Evolutionary conservation across 2,113 vertebrate genomes (phyloP), one percentile per base, ranked within the genome.

Genomic region (Pangasianodon hypophthalmus): DNA sequence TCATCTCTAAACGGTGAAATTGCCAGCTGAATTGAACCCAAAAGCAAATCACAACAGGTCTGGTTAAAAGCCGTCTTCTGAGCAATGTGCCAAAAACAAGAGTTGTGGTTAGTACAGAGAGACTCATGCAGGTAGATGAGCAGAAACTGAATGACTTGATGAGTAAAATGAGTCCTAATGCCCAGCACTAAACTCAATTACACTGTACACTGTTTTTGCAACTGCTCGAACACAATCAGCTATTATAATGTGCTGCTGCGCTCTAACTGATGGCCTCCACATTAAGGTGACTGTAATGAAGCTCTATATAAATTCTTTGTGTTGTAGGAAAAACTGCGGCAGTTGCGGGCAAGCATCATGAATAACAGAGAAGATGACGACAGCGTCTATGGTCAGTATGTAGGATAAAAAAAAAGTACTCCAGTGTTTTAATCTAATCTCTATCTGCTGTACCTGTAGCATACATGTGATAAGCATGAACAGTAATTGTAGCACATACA

Each of bases 371-470:
- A 88, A 46, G 86, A 92, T 5, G 92, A 93, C 0, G 93, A 95
- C 71, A 88, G 88, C 50, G 91, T 95, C 89, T 96, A 95, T 37
- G 95, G 96, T 96, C 92, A 94, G 91, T 86, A 32, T 7, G 3
- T 75, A 71, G 32, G 10, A 71, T 29, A 67, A 4, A 67, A 6
- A 69, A 18, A 73, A 21, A 3, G 26, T 24, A 11, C 19, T 77
- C 41, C 21, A 26, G n/a, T 13, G 32, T 69, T 16, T 69, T 16
- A 69, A 16, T 32, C 13, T 69, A 41, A 19, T 21, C 6, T 44
- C 18, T 69, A 7, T 1, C 2, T 19, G 16, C 16, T 21, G 14
- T 73, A 18, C 37, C 32, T 73, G 69, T 41, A 19, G 37, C 16
- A 41, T 41, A 41, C 1, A 21, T 69, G 24, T 62, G 37, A 73